Evolutionary conservation across 2,113 vertebrate species (phyloP).

Genomic region (Ophthalmolycus amberensis): DNA sequence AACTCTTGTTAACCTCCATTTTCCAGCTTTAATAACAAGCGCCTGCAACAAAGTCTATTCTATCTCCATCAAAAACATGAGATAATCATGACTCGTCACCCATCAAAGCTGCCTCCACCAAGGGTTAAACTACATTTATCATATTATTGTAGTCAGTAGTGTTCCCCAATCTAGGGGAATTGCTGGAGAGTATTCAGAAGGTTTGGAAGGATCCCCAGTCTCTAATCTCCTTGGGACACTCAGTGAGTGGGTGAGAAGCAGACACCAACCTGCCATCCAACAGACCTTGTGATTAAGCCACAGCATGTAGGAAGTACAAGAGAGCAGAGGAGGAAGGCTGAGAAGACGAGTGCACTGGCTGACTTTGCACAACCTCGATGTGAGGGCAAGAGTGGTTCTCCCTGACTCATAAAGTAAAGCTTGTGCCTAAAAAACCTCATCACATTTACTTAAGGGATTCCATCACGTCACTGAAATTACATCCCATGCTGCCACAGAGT

Average conservation of each 20-base stretch:
- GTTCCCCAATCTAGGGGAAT: constrained; percentile 29
- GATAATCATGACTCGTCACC: constrained; percentile 14
- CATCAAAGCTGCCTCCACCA: constrained; percentile 10
- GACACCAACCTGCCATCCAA: constrained; percentile 57
- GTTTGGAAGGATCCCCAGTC: constrained; percentile 59
- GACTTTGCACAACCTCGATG: constrained; percentile 39
- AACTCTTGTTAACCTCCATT: neutral
- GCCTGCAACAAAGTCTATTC: constrained; percentile 2
- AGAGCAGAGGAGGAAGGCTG: constrained; percentile 42
- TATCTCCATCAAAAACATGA: constrained; percentile 24
- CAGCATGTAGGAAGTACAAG: constrained; percentile 57
- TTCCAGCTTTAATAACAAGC: neutral
- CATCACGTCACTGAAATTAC: neutral
- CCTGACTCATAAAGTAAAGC: constrained; percentile 2
- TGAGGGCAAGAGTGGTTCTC: constrained; percentile 1
- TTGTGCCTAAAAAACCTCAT: neutral
- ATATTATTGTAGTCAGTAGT: constrained; percentile 11
- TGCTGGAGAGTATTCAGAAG: constrained; percentile 42
- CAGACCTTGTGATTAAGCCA: constrained; percentile 65
- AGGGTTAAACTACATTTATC: constrained; percentile 13
- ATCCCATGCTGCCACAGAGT: neutral
- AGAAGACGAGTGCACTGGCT: constrained; percentile 27
- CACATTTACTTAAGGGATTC: neutral
- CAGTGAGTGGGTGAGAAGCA: constrained; percentile 66
- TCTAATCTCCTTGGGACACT: constrained; percentile 53